Evolutionary conservation across 2,797 vertebrate species (phyloP), one percentile per base, ranked within the genome.

Genomic region (Siniperca obscura): DNA sequence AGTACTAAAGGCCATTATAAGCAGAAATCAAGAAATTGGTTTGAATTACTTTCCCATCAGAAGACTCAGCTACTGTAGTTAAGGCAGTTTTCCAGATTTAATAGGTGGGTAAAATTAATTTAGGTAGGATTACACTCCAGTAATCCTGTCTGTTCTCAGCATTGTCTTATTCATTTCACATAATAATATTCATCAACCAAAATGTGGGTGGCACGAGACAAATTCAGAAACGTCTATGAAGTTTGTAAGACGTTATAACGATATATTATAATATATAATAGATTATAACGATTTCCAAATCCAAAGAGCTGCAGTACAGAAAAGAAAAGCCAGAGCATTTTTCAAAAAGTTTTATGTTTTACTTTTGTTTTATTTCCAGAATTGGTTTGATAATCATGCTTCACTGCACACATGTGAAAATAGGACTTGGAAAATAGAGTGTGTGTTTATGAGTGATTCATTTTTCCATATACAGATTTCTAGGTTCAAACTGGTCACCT

Each of bases 341-440:
- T 68, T 62, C 4, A 59, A 9, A 46, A 44, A 30, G 42, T 14
- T 81, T 81, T 83, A 78, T 81, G 76, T 3, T 22, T 78, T 5
- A 36, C 40, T 3, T 42, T 10, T 42, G 9, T 42, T 19, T 50
- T 50, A 50, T 50, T 50, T 53, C 19, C 46, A 52, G 12, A 67
- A 64, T 27, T 14, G 1, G 5, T 27, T 11, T 25, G 13, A 78
- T 72, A 4, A 64, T 7, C 42, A 64, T 60, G 25, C 12, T 38
- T 62, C 14, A 72, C 38, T 40, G 27, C 9, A 64, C 19, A 82
- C 30, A 46, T 25, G 2, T 46, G 21, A 48, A 42, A 11, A 52
- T 19, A 34, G 36, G 8, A 40, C 25, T 14, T 27, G 4, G 60
- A n/a, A n/a, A n/a, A n/a, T n/a, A n/a, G n/a, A n/a, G 10, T 27